Conservation (phyloP, 2,113 vertebrate genomes). For the Poecilia latipinna region DNA sequence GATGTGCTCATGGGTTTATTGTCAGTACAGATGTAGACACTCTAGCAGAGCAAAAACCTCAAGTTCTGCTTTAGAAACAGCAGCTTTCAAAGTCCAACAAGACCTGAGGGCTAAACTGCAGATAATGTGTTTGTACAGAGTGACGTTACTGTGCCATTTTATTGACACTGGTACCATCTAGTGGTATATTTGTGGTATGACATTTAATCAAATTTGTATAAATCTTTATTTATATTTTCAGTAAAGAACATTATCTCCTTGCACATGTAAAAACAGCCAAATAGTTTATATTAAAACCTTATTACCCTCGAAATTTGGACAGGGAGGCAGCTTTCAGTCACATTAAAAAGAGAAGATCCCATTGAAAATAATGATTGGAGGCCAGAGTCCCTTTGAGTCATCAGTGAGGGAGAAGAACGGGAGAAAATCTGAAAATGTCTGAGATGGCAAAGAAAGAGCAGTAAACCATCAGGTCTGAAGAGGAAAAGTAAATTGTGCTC, state of each 20-base stretch:
- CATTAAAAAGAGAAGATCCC: background rate
- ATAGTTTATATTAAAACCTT: conserved; percentile 50
- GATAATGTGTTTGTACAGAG: too few relatives aligned
- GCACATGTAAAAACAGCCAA: conserved; percentile 46
- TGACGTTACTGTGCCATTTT: background rate
- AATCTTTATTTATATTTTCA: conserved; percentile 73
- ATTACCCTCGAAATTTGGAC: background rate
- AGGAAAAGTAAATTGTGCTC: background rate
- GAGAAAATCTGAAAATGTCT: too few relatives aligned
- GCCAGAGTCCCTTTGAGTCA: background rate
- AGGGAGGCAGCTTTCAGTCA: conserved; percentile 26
- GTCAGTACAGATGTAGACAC: background rate
- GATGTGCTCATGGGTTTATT: background rate
- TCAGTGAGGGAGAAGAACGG: background rate
- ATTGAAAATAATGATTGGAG: background rate
- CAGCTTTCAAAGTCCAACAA: background rate
- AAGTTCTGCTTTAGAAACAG: background rate
- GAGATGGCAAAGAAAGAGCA: background rate
- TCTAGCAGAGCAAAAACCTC: background rate
- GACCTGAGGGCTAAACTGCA: too few relatives aligned
- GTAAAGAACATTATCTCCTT: conserved; percentile 60
- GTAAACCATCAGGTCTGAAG: background rate
- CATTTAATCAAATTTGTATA: conserved; percentile 61
- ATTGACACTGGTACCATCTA: conserved; percentile 34
- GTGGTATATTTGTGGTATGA: conserved; percentile 39